Base-by-base conservation (phyloP, 2,888 invertebrate genomes). In the Heliconius sara region DNA sequence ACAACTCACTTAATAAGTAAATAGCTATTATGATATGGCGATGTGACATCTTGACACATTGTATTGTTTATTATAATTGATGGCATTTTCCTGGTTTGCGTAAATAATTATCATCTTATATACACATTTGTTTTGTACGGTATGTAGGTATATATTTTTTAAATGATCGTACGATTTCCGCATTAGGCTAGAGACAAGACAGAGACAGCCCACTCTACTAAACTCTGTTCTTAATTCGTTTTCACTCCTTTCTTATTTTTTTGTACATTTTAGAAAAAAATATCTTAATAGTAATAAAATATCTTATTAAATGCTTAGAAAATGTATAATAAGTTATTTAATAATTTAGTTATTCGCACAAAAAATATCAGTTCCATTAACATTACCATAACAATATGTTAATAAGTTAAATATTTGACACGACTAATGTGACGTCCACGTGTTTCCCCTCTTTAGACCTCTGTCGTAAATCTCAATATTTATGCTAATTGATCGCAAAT, bases 21-120 rank as follows among this genome's bases (percentile, higher is more conserved):
- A 76, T 60, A 75, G 19, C 39, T 52, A 71, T 71, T 67, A 60
- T 60, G 12, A 60, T 22, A 71, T 30, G 27, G 27, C 34, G 67
- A 30, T 43, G 34, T 73, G 72, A 73, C 72, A 73, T 73, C 76
- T 76, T 66, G 76, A 39, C 65, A 78, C 67, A n/a, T 60, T n/a
- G 68, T 72, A 68, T 79, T 65, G 71, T 57, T 30, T 57, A 25
- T 43, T 1, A 73, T 73, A 34, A 34, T 57, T 30, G 34, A 57
- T 57, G 72, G 0, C 57, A 34, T 73, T 73, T 72, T 73, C 72
- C 72, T 73, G 72, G 57, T 73, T 73, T 57, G 30, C 30, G n/a
- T 57, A 52, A 52, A 72, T 72, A 72, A 73, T 57, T 30, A 25
- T 43, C 16, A 6, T 68, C 22, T 68, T 43, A 43, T 27, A 25